phyloP scores from a whole-genome alignment of 2,797 vertebrate species.

The Scolopax rusticola region DNA sequence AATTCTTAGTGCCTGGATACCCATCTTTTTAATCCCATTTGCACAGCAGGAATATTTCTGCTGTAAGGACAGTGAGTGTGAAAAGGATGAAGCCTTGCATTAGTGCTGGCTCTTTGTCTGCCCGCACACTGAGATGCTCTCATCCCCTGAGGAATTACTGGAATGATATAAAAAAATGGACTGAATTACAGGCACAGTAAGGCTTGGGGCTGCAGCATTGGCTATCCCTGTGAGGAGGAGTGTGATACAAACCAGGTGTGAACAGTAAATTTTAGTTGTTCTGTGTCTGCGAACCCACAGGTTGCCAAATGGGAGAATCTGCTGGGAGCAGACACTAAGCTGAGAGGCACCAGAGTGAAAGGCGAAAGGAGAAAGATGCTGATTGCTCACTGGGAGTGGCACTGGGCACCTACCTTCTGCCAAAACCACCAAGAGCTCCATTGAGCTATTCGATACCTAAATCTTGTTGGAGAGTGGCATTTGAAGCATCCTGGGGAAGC shows the following conservation, averaged over 20 bases:
- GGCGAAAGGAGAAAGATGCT: background rate
- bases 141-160: background rate
- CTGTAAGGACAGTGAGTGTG: background rate
- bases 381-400: background rate
- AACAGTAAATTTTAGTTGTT: background rate
- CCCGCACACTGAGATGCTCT: background rate
- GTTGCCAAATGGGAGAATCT: background rate
- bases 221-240: background rate
- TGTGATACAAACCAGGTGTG: background rate
- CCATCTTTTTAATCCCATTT: slow-evolving; percentile 27
- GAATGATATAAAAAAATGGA: background rate
- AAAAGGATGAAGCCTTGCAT: background rate
- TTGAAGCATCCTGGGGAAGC: background rate
- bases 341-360: background rate
- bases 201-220: background rate
- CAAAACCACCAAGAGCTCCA: background rate
- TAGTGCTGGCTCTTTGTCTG: background rate
- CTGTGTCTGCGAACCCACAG: background rate
- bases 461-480: background rate
- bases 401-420: background rate
- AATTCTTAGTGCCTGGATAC: background rate
- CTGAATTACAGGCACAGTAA: background rate
- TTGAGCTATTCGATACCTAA: background rate
- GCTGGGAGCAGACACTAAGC: background rate
- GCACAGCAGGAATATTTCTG: background rate